Base-by-base conservation (phyloP, 2,113 vertebrate species). In the Microtus pennsylvanicus region DNA sequence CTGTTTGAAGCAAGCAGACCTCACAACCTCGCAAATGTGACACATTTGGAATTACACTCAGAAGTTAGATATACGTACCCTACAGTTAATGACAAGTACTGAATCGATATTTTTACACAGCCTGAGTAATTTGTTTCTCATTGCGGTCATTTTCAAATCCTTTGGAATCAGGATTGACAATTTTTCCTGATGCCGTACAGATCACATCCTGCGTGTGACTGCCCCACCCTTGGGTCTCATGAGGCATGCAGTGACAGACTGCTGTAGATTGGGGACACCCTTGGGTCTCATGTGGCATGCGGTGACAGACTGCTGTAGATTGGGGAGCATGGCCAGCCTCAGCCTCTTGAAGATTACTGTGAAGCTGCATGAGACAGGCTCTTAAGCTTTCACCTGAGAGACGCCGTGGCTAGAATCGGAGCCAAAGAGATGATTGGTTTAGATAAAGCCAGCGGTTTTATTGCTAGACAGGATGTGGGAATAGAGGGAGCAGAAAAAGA, bases 61-160 rank as follows among this genome's bases (percentile, higher is more conserved):
- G 70, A 45, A 45, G 45, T 82, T 52, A 88, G 47, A 70, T 2
- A 1, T 21, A 91, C 77, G 13, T 89, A 2, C 90, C 87, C 55
- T 74, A 4, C 3, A 63, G 28, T 87, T 91, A 89, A 74, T 81
- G n/a, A 95, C 80, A 94, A 94, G 91, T 35, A 33, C 52, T 86
- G 45, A 96, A 2, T 42, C n/a, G 61, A 22, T 93, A 47, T 55
- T 92, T 93, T 96, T 93, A 78, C 5, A 33, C 42, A 58, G 55
- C 14, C 19, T 76, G 63, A 77, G 30, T 19, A 92, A 42, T 55
- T 96, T 58, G 6, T 67, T 82, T 67, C 47, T 95, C 35, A 45
- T 94, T 94, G 90, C 45, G 30, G 61, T 42, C 88, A 4, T 80
- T 87, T 93, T 81, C 24, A 90, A 78, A 70, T 80, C 38, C 74